Evolutionary conservation across 2,797 vertebrate genomes (phyloP).

Genomic region (Emydoidea blandingii): DNA sequence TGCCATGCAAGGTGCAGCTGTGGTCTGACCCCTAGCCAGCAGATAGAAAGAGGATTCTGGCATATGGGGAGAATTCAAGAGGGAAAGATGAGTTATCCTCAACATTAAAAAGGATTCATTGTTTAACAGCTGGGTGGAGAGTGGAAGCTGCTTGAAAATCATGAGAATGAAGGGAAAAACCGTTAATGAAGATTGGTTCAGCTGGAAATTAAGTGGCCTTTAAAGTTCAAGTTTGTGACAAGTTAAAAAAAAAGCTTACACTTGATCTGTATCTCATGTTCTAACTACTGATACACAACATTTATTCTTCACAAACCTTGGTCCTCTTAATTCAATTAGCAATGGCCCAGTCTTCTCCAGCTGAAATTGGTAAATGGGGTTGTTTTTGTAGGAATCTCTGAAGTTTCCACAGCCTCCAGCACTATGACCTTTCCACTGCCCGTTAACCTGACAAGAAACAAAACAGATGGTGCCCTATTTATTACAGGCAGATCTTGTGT

Average conservation of each 20-base stretch:
- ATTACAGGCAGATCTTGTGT: background rate
- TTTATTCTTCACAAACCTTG: constrained; percentile 85
- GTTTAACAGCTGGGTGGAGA: background rate
- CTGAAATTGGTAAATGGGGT: constrained; percentile 95
- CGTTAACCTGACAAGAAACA: constrained; percentile 87
- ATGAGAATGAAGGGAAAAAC: background rate
- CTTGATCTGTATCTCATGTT: background rate
- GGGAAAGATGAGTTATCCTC: background rate
- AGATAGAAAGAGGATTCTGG: background rate
- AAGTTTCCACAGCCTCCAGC: constrained; percentile 98
- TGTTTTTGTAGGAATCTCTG: constrained; percentile 93
- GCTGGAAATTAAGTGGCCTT: background rate
- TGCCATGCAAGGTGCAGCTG: background rate
- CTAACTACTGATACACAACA: background rate
- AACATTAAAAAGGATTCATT: background rate
- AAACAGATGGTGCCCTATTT: background rate
- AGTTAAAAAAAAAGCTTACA: background rate
- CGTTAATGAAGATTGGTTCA: background rate
- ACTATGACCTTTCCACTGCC: constrained; percentile 94
- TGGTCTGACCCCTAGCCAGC: background rate
- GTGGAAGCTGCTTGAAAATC: background rate
- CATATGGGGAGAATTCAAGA: too few relatives aligned
- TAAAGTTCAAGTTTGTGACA: background rate
- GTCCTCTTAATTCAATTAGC: constrained; percentile 93
- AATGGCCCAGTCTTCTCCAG: constrained; percentile 92